These are phyloP conservation scores for Uromys caudimaculatus DNA, from an alignment of 2,797 vertebrate genomes.

Conservation along the genomic window DNA sequence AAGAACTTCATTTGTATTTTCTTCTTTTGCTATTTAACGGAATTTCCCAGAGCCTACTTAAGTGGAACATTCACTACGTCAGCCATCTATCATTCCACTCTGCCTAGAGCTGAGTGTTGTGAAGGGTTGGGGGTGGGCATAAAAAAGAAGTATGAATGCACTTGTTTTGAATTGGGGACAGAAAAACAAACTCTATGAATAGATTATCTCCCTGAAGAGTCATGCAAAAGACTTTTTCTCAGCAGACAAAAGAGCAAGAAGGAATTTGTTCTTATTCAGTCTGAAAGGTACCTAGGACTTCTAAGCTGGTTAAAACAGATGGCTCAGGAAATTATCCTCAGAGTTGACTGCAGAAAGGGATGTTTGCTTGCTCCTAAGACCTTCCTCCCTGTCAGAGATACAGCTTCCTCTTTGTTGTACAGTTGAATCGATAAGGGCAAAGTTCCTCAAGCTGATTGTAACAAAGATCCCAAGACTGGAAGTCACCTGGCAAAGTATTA, in stretches of 20 bases:
- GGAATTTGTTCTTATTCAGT: neutral
- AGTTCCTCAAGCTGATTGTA: neutral
- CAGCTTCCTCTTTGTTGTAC: neutral
- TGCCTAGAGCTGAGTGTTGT: neutral
- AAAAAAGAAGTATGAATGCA: neutral
- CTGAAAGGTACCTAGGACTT: neutral
- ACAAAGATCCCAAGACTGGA: neutral
- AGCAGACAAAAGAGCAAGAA: slow-evolving; percentile 37
- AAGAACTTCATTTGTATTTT: slow-evolving; percentile 32
- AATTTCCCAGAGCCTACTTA: neutral
- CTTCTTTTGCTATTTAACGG: neutral
- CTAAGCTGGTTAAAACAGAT: slow-evolving; percentile 23
- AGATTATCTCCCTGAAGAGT: slow-evolving; percentile 44
- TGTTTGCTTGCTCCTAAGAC: slow-evolving; percentile 7
- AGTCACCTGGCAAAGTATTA: neutral
- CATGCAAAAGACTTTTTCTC: neutral
- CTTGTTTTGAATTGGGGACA: slow-evolving; percentile 2
- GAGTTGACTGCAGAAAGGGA: slow-evolving; percentile 38
- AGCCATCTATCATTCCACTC: neutral
- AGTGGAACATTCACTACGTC: neutral
- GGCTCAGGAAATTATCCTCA: slow-evolving; percentile 57
- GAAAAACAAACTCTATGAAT: neutral
- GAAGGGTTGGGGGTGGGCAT: neutral
- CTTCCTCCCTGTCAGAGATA: slow-evolving; percentile 10
- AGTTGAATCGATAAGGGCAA: slow-evolving; percentile 46